phyloP scores from a whole-genome alignment of 1,140 invertebrate species.

The Saccostrea cuccullata region DNA sequence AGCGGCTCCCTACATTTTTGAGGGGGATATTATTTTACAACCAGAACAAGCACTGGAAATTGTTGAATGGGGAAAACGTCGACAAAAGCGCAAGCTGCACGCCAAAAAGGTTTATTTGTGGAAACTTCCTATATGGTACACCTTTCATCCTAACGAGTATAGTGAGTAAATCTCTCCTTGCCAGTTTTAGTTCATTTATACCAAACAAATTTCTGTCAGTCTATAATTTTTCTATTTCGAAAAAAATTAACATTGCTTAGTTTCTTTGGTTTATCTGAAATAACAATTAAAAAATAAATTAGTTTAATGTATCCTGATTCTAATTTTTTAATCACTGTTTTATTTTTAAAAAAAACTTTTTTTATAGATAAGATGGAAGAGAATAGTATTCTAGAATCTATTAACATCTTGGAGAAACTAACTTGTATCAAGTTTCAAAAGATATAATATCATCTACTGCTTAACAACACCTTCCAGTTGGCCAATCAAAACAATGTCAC shows the following conservation, averaged over 20 bases:
- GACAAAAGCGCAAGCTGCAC: conserved; percentile 49
- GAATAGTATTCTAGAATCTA: conserved; percentile 22
- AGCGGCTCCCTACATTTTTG: conserved; percentile 49
- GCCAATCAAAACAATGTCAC: conserved; percentile 46
- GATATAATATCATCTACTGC: conserved; percentile 30
- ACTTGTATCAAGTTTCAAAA: conserved; percentile 54
- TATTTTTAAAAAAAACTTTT: too few relatives aligned
- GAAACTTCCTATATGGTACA: conserved; percentile 48
- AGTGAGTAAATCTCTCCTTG: neutral
- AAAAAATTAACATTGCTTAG: neutral
- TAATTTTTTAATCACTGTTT: too few relatives aligned
- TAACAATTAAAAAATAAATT: too few relatives aligned
- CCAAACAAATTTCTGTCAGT: too few relatives aligned
- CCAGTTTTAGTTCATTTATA: too few relatives aligned
- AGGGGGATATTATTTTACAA: conserved; percentile 53
- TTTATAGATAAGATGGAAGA: neutral
- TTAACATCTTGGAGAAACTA: conserved; percentile 44
- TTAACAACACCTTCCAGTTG: conserved; percentile 14
- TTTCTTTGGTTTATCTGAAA: too few relatives aligned
- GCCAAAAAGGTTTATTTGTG: conserved; percentile 33
- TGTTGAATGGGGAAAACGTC: conserved; percentile 42
- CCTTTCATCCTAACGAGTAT: conserved; percentile 20
- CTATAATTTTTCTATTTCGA: too few relatives aligned
- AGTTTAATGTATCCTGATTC: too few relatives aligned
- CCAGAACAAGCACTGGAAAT: conserved; percentile 47